Conservation (phyloP, 2,797 vertebrate genomes). For the Bradypus variegatus region DNA sequence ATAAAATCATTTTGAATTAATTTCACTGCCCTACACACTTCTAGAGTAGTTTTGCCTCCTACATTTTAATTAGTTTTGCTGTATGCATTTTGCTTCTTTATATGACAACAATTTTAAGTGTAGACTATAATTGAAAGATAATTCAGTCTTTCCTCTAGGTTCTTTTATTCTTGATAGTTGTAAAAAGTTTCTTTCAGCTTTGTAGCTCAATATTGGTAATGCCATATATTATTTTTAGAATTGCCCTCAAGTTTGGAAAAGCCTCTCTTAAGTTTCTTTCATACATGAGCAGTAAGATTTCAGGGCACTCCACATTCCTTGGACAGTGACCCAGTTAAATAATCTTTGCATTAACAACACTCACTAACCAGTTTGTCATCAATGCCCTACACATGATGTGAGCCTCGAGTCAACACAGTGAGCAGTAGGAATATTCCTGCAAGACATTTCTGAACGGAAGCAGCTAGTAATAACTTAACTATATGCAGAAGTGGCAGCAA, state of each 20-base stretch:
- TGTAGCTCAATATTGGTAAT: background rate
- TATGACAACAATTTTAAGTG: background rate
- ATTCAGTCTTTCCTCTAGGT: background rate
- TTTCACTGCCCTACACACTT: background rate
- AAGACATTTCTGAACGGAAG: background rate
- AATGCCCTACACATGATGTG: background rate
- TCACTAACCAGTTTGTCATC: conserved; percentile 17
- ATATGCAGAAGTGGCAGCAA: background rate
- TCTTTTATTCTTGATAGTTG: conserved; percentile 17
- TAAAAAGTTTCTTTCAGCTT: background rate
- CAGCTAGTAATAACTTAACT: background rate
- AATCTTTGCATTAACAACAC: background rate
- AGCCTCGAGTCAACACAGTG: background rate
- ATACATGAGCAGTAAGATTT: background rate
- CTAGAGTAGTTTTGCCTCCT: background rate
- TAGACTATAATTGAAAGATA: background rate
- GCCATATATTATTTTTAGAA: background rate
- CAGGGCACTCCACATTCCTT: background rate
- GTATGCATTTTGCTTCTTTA: background rate
- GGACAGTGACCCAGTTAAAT: background rate
- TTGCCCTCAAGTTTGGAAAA: conserved; percentile 25
- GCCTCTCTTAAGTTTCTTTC: background rate
- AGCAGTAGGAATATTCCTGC: background rate
- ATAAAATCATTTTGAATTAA: conserved; percentile 25
- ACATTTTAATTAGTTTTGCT: background rate